Evolutionary conservation across 2,888 invertebrate genomes (phyloP).

Genomic region (Kuschelorhynchus macadamiae): DNA sequence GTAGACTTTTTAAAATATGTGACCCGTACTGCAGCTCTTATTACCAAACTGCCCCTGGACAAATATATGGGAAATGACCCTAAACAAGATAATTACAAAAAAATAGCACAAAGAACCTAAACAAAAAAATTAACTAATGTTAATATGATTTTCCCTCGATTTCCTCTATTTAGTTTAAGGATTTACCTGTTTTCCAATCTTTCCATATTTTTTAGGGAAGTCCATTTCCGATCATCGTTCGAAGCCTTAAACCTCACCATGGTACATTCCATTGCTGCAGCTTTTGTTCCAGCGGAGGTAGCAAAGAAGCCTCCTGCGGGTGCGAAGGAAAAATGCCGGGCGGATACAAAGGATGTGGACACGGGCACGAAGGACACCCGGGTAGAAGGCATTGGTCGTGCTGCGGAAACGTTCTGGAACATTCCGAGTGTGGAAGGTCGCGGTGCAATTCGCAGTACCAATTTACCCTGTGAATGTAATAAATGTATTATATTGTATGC

Average conservation of each 20-base stretch:
- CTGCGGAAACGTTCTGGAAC: conserved; percentile 77
- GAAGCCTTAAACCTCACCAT: conserved; percentile 76
- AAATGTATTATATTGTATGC: neutral
- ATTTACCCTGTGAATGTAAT: conserved; percentile 29
- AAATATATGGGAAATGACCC: too few relatives aligned
- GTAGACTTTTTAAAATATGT: too few relatives aligned
- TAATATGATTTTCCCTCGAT: too few relatives aligned
- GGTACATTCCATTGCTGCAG: conserved; percentile 86
- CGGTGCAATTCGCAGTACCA: conserved; percentile 62
- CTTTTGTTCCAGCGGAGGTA: conserved; percentile 85
- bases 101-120: too few relatives aligned
- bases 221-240: conserved; percentile 77
- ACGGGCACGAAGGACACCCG: conserved; percentile 86
- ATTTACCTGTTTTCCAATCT: too few relatives aligned
- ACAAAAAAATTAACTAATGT: too few relatives aligned
- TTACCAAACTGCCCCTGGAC: too few relatives aligned
- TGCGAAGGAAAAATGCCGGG: conserved; percentile 84
- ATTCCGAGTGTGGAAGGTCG: conserved; percentile 73
- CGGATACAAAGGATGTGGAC: conserved; percentile 82
- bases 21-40: too few relatives aligned
- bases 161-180: too few relatives aligned
- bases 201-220: conserved; percentile 71
- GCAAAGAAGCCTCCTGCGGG: conserved; percentile 77
- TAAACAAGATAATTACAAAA: too few relatives aligned
- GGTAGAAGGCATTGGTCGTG: conserved; percentile 88